Conservation (phyloP, 2,888 invertebrate species). For the Orthosia gracilis region DNA sequence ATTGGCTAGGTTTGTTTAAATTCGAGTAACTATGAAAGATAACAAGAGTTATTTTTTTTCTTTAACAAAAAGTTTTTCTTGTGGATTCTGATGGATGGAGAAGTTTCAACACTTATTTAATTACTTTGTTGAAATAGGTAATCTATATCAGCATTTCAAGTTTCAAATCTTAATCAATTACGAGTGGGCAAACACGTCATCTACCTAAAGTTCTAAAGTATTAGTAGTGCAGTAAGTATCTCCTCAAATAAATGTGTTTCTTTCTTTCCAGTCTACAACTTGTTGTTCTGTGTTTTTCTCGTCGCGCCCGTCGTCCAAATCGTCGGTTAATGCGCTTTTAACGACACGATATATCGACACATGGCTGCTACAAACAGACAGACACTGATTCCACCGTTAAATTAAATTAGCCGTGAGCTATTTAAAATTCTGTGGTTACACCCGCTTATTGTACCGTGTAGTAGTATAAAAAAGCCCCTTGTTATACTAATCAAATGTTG, state of each 20-base stretch:
- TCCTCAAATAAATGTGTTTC: no score
- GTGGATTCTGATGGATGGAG: background rate
- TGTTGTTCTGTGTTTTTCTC: conserved; percentile 48
- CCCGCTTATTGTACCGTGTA: conserved; percentile 58
- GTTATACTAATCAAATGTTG: conserved; percentile 42
- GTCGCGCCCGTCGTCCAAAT: conserved; percentile 67
- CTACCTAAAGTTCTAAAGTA: background rate
- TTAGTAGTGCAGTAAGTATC: no score
- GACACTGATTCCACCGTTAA: conserved; percentile 64
- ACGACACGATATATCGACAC: conserved; percentile 78
- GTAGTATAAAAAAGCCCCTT: conserved; percentile 21
- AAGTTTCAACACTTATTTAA: background rate
- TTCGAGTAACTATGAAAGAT: background rate
- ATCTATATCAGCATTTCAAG: background rate
- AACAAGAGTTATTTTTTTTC: background rate
- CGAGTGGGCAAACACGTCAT: conserved; percentile 4
- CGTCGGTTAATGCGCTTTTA: conserved; percentile 83
- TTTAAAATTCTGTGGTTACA: conserved; percentile 63
- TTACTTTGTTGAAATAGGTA: background rate
- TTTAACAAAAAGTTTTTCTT: background rate
- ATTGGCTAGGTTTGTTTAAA: no score
- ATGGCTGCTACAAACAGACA: conserved; percentile 67
- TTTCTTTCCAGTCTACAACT: conserved; percentile 5
- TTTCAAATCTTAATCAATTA: background rate
- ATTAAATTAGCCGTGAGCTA: conserved; percentile 70